Conservation (phyloP, 2,888 invertebrate species). For the Muschampia plurimacula region DNA sequence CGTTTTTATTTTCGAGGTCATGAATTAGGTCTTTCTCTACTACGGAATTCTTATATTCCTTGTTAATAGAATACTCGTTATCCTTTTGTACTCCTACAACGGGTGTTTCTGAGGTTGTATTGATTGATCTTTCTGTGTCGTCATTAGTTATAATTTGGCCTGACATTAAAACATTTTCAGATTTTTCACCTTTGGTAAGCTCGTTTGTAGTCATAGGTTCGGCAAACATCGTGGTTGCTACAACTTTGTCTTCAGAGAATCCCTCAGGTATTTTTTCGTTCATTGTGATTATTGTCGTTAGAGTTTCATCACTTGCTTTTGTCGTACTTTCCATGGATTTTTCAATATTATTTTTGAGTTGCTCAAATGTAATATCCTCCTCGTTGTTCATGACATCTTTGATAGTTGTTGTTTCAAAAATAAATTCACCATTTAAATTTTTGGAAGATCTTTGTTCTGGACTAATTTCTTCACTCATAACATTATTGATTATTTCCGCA, state of each 20-base stretch:
- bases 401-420: constrained; percentile 52
- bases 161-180: neutral
- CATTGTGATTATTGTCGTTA: constrained; percentile 29
- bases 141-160: constrained; percentile 10
- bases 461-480: constrained; percentile 47
- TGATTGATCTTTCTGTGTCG: constrained; percentile 35
- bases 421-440: constrained; percentile 54
- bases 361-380: constrained; percentile 53
- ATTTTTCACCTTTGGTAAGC: neutral
- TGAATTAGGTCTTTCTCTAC: constrained; percentile 58
- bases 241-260: neutral
- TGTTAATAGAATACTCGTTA: constrained; percentile 55
- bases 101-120: constrained; percentile 42
- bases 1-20: constrained; percentile 53
- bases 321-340: constrained; percentile 42
- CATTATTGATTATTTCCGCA: constrained; percentile 1
- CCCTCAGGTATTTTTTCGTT: constrained; percentile 11
- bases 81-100: constrained; percentile 47
- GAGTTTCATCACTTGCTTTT: constrained; percentile 25
- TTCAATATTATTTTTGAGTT: constrained; percentile 48
- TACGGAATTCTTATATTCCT: constrained; percentile 51
- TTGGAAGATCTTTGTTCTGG: constrained; percentile 65
- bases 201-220: constrained; percentile 30
- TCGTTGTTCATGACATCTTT: constrained; percentile 42
- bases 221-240: constrained; percentile 17